These are phyloP conservation scores for Cryptoprocta ferox DNA, from an alignment of 2,797 vertebrate genomes.

Conservation along the genomic window DNA sequence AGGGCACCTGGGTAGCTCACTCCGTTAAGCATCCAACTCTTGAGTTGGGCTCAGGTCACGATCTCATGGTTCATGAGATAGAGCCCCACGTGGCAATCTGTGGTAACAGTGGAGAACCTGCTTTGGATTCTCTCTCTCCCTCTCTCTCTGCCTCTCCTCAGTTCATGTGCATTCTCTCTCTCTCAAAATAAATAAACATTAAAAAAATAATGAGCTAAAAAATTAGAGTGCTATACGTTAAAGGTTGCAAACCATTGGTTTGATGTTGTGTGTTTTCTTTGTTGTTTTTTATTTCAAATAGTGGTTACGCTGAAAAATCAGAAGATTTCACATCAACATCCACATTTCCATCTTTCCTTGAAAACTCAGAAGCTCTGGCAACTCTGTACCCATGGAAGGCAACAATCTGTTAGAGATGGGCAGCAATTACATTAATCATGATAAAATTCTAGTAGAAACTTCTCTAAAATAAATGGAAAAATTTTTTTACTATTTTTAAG, in stretches of 20 bases:
- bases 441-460: not conserved
- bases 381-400: slow-evolving; percentile 12
- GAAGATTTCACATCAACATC: slow-evolving; percentile 1
- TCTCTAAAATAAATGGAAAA: slow-evolving; percentile 18
- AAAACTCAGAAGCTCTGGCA: slow-evolving; percentile 36
- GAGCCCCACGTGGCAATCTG: too few species aligned
- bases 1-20: too few species aligned
- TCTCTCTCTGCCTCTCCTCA: not conserved
- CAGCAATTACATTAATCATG: slow-evolving; percentile 21
- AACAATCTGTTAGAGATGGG: not conserved
- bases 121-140: too few species aligned
- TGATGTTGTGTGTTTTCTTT: not conserved
- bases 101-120: too few species aligned
- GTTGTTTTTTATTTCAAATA: slow-evolving; percentile 12
- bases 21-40: too few species aligned
- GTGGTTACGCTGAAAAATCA: not conserved
- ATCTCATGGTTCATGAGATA: too few species aligned
- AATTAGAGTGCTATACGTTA: not conserved
- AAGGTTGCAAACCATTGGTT: not conserved
- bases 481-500: not conserved
- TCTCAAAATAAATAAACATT: not conserved
- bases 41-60: too few species aligned
- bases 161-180: not conserved
- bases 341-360: slow-evolving; percentile 16
- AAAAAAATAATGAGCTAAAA: not conserved